Percentiles rank a stretch among this genome's conserved stretches.
phyloP scores from a whole-genome alignment of 2,888 invertebrate genomes.

The Oscheius sp. region DNA sequence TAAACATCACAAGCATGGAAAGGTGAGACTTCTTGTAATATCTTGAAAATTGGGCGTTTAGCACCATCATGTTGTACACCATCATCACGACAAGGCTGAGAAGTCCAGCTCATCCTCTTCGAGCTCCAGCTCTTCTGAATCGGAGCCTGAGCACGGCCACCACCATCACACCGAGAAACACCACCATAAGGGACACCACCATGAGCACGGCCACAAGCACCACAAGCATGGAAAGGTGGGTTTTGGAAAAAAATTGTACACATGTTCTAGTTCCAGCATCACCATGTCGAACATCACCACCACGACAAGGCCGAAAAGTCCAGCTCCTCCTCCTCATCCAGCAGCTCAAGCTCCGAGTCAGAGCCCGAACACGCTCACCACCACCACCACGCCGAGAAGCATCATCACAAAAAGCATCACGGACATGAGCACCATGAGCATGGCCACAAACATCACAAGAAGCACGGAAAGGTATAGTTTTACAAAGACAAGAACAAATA shows the following conservation, averaged over 20 bases:
- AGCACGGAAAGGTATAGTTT: slow-evolving; percentile 4
- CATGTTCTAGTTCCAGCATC: neutral
- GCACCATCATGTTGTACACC: slow-evolving; percentile 14
- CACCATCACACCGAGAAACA: too few species aligned
- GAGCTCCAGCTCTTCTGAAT: slow-evolving; percentile 19
- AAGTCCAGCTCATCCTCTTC: slow-evolving; percentile 24
- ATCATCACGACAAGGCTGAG: slow-evolving; percentile 22
- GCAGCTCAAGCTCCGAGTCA: slow-evolving; percentile 12
- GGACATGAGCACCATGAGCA: slow-evolving; percentile 28
- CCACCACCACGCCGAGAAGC: neutral
- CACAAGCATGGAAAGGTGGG: slow-evolving; percentile 23
- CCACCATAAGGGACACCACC: slow-evolving; percentile 4
- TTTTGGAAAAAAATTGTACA: too few species aligned
- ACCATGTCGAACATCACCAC: slow-evolving; percentile 19
- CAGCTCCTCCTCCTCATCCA: slow-evolving; percentile 1
- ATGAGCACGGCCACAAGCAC: slow-evolving; percentile 2
- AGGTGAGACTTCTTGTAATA: slow-evolving; percentile 6
- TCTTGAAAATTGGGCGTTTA: too few species aligned
- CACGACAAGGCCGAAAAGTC: slow-evolving; percentile 18
- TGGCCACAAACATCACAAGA: slow-evolving; percentile 25
- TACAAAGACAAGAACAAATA: neutral
- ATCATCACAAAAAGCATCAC: slow-evolving; percentile 20
- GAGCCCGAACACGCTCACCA: slow-evolving; percentile 21
- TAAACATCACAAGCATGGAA: slow-evolving; percentile 16
- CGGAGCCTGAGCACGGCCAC: slow-evolving; percentile 27